phyloP scores from a whole-genome alignment of 2,888 invertebrate species.

The Strigamia maritima region DNA sequence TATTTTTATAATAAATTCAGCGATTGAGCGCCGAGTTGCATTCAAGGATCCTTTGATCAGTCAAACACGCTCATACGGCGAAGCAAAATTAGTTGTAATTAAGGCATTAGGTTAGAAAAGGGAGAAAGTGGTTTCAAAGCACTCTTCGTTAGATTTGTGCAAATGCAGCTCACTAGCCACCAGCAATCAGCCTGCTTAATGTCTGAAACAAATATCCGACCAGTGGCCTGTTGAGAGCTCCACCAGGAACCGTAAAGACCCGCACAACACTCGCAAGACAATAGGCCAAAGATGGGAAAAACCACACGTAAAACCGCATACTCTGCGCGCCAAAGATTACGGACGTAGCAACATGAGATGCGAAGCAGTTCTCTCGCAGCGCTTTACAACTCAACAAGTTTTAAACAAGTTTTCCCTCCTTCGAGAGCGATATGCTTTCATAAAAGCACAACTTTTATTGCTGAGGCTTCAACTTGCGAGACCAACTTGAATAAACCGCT shows the following conservation, averaged over 20 bases:
- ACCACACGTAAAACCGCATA: constrained; percentile 11
- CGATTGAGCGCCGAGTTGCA: background rate
- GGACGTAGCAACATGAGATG: background rate
- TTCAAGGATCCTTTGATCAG: background rate
- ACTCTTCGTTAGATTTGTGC: constrained; percentile 11
- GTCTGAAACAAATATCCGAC: constrained; percentile 30
- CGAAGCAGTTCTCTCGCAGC: background rate
- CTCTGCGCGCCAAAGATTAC: background rate
- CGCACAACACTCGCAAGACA: background rate
- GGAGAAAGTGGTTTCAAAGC: constrained; percentile 8
- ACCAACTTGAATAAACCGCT: background rate
- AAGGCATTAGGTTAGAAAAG: background rate
- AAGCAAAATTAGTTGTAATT: background rate
- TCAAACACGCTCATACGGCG: background rate
- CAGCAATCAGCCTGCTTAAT: constrained; percentile 22
- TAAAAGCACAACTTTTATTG: background rate
- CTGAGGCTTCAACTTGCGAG: background rate
- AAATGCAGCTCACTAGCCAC: background rate
- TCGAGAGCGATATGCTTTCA: background rate
- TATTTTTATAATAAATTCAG: too few species aligned
- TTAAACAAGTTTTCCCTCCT: background rate
- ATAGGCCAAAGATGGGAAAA: background rate
- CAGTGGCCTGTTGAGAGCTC: constrained; percentile 26
- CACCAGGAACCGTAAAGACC: constrained; percentile 23
- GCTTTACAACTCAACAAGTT: constrained; percentile 28